Evolutionary conservation across 2,888 invertebrate genomes (phyloP).

Genomic region (Lycocerus yunnanus): DNA sequence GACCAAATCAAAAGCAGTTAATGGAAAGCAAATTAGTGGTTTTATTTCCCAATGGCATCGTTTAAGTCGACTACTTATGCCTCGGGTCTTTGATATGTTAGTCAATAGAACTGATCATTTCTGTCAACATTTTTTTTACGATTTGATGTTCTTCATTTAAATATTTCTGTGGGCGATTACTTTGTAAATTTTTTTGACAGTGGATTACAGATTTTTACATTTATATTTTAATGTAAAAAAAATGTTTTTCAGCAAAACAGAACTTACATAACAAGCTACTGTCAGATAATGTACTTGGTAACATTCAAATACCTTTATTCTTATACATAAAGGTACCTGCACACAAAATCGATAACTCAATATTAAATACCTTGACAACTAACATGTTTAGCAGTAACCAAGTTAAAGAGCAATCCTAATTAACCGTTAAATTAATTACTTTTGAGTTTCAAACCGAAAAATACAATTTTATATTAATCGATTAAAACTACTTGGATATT

Average conservation of each 20-base stretch:
- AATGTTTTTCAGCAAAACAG: background rate
- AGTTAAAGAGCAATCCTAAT: background rate
- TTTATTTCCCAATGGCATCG: no score
- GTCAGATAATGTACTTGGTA: background rate
- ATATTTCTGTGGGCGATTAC: background rate
- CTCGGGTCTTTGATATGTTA: background rate
- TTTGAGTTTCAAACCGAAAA: background rate
- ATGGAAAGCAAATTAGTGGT: background rate
- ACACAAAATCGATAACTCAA: background rate
- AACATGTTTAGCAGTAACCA: background rate
- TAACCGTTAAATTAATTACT: background rate
- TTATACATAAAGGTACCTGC: background rate
- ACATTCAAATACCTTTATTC: background rate
- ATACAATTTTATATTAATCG: background rate
- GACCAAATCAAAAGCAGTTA: background rate
- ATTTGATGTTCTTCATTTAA: background rate
- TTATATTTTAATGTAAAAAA: background rate
- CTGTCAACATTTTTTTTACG: background rate
- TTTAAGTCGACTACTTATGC: background rate
- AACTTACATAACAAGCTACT: background rate
- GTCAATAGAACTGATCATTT: background rate
- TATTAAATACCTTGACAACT: background rate
- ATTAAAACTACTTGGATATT: no score
- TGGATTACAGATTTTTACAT: background rate
- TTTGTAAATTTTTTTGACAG: background rate